A percentile compares a stretch with the other conserved stretches of the same genome.
Conservation (phyloP, 2,888 invertebrate species). For the Loripinus fragilis region DNA sequence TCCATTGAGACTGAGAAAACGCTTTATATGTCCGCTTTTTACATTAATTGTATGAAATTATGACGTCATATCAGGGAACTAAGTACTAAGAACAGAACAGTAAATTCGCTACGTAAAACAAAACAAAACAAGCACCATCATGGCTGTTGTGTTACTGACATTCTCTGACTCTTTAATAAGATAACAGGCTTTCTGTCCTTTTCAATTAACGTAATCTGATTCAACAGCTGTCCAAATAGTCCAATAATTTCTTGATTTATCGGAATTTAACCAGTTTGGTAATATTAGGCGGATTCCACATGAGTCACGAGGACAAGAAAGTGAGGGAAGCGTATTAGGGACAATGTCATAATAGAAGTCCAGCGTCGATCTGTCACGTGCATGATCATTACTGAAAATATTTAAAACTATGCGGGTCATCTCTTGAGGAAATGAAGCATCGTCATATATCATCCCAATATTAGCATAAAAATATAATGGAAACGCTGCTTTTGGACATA, state of each 20-base stretch:
- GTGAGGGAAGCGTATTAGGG: constrained; percentile 1
- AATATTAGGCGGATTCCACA: constrained; percentile 1
- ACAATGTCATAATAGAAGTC: neutral
- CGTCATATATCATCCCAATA: neutral
- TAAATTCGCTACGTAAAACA: too few relatives aligned
- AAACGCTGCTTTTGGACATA: constrained; percentile 2
- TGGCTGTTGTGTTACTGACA: too few relatives aligned
- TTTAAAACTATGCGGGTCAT: constrained; percentile 14
- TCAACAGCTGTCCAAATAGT: constrained; percentile 20
- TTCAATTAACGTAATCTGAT: neutral
- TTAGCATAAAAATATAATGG: constrained; percentile 17
- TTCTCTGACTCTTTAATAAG: neutral
- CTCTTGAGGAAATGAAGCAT: constrained; percentile 8
- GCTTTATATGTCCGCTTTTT: too few relatives aligned
- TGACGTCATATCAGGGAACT: too few relatives aligned
- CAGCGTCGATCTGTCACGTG: constrained; percentile 7
- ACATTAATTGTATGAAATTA: too few relatives aligned
- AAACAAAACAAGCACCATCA: too few relatives aligned
- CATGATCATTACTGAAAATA: constrained; percentile 5
- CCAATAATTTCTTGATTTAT: constrained; percentile 16
- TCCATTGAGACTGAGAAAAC: too few relatives aligned
- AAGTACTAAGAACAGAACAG: too few relatives aligned
- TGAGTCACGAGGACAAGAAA: constrained; percentile 6
- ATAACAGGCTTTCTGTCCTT: neutral
- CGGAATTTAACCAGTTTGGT: constrained; percentile 12